Percentiles rank a stretch among this genome's conserved stretches.
phyloP scores from a whole-genome alignment of 2,888 invertebrate genomes.

The Cordylochernes scorpioides region DNA sequence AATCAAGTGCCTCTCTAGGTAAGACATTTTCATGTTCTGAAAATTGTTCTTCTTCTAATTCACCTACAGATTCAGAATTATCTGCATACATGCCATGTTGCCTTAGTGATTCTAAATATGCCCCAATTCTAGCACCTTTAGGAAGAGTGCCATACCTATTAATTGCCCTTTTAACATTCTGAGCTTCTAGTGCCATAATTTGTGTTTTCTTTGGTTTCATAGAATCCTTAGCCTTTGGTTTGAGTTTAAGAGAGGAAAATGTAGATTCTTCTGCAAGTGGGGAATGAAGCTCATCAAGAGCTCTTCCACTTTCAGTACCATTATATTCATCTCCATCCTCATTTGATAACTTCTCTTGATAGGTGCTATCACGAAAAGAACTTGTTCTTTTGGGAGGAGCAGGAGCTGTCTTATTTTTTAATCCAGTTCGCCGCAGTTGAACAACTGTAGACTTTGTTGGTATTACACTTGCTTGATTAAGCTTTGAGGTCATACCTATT shows the following conservation, averaged over 20 bases:
- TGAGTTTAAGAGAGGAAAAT: no score
- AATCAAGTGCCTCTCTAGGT: conserved; percentile 4
- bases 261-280: no score
- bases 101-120: conserved; percentile 72
- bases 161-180: conserved; percentile 65
- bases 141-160: conserved; percentile 88
- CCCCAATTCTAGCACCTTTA: conserved; percentile 82
- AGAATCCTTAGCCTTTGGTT: no score
- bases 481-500: no score
- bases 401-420: conserved; percentile 49
- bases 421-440: conserved; percentile 8
- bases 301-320: conserved; percentile 1
- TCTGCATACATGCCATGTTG: conserved; percentile 36
- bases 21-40: conserved; percentile 8
- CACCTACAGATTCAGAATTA: conserved; percentile 9
- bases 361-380: conserved; percentile 56
- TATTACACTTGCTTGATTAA: no score
- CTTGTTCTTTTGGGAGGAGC: conserved; percentile 83
- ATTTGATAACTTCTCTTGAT: conserved; percentile 18
- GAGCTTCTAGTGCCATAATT: conserved; percentile 74
- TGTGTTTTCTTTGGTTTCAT: conserved; percentile 32
- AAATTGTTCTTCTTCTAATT: conserved; percentile 5
- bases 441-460: conserved; percentile 10
- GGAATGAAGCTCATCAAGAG: neutral
- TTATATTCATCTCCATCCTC: conserved; percentile 5